Evolutionary conservation across 2,797 vertebrate species (phyloP).

Genomic region (Siniperca obscura): DNA sequence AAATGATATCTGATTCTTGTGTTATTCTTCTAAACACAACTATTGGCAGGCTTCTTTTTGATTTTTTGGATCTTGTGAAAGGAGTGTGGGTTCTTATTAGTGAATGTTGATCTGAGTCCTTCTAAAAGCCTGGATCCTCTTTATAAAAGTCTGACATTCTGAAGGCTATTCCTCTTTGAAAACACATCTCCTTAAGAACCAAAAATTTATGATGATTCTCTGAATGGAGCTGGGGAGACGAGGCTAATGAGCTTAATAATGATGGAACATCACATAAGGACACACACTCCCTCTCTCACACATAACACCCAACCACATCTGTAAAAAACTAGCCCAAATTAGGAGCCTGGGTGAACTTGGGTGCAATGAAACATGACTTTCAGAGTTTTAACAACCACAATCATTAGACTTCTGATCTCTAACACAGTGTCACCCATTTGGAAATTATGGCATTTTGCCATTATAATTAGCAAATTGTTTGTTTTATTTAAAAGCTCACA

Average conservation of each 20-base stretch:
- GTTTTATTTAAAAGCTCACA: neutral
- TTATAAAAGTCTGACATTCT: conserved; percentile 34
- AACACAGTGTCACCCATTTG: neutral
- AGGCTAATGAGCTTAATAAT: conserved; percentile 60
- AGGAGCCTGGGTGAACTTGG: conserved; percentile 20
- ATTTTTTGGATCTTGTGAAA: conserved; percentile 23
- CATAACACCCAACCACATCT: conserved; percentile 8
- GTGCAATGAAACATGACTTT: conserved; percentile 46
- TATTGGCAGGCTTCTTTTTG: conserved; percentile 26
- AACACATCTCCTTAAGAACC: conserved; percentile 23
- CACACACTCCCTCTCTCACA: conserved; percentile 1
- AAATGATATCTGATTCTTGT: neutral
- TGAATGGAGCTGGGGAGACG: conserved; percentile 31
- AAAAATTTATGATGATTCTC: conserved; percentile 22
- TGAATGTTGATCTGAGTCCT: conserved; percentile 19
- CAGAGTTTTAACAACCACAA: conserved; percentile 14
- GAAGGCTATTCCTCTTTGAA: conserved; percentile 39
- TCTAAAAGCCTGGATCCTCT: conserved; percentile 34
- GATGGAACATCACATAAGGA: conserved; percentile 41
- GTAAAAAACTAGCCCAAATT: conserved; percentile 9
- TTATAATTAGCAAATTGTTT: conserved; percentile 9
- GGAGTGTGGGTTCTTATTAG: conserved; percentile 43
- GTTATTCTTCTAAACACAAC: neutral
- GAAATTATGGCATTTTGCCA: neutral
- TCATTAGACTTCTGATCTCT: conserved; percentile 21